Evolutionary conservation across 2,888 invertebrate species (phyloP).

Genomic region (Sarcophaga variegata): DNA sequence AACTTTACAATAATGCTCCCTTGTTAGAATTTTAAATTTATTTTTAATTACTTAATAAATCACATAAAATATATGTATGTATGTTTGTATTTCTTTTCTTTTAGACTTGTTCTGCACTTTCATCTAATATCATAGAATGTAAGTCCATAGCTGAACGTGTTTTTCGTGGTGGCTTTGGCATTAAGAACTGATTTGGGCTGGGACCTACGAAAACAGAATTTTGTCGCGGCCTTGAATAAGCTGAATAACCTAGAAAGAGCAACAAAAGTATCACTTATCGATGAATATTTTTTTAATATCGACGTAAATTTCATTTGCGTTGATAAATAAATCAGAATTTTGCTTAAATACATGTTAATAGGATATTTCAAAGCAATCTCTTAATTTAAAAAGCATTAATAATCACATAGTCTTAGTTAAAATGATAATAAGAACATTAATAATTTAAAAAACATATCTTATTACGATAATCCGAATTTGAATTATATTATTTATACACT

Average conservation of each 20-base stretch:
- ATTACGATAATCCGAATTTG: no score
- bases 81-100: neutral
- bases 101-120: constrained; percentile 79
- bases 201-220: constrained; percentile 94
- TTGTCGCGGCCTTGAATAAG: constrained; percentile 84
- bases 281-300: neutral
- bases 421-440: no score
- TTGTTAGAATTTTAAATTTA: neutral
- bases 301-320: neutral
- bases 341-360: no score
- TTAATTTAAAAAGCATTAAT: no score
- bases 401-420: no score
- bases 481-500: no score
- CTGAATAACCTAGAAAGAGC: constrained; percentile 82
- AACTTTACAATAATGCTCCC: constrained; percentile 8
- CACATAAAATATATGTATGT: neutral
- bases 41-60: neutral
- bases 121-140: constrained; percentile 86
- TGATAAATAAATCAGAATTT: no score
- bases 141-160: constrained; percentile 93
- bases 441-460: no score
- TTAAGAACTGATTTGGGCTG: constrained; percentile 84
- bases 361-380: no score
- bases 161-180: constrained; percentile 87
- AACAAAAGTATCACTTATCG: neutral